Percentiles rank a stretch among this genome's conserved stretches.
Conservation (phyloP, 2,888 invertebrate genomes). For the Subacronicta megacephala region DNA sequence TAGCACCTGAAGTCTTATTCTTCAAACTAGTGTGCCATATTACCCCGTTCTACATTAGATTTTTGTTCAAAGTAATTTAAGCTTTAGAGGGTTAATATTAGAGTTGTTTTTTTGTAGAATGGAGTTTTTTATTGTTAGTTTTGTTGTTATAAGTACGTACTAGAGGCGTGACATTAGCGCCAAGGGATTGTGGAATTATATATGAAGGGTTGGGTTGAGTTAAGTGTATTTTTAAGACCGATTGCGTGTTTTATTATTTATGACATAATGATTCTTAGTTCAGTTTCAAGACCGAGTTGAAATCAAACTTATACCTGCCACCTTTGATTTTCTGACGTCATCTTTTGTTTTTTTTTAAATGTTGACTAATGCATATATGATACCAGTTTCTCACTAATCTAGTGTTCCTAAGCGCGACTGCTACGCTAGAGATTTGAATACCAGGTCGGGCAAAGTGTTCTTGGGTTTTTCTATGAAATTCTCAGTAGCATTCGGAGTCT, state of each 20-base stretch:
- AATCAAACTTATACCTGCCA: too few relatives aligned
- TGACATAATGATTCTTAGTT: conserved; percentile 70
- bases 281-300: conserved; percentile 20
- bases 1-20: conserved; percentile 82
- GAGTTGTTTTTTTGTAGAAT: conserved; percentile 49
- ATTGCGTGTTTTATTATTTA: conserved; percentile 77
- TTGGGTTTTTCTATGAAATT: too few relatives aligned
- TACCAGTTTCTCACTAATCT: too few relatives aligned
- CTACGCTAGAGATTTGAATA: too few relatives aligned
- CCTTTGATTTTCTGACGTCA: background rate
- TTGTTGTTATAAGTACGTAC: conserved; percentile 79
- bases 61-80: conserved; percentile 37
- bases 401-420: too few relatives aligned
- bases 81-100: conserved; percentile 39
- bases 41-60: conserved; percentile 71
- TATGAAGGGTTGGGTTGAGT: conserved; percentile 86
- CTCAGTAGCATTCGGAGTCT: too few relatives aligned
- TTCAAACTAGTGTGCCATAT: conserved; percentile 80
- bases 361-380: too few relatives aligned
- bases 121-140: conserved; percentile 66
- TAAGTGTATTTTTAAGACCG: conserved; percentile 78
- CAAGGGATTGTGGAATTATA: conserved; percentile 83
- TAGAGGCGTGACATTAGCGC: conserved; percentile 88
- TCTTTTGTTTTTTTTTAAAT: too few relatives aligned
- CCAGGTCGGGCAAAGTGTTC: too few relatives aligned